Base-by-base conservation (phyloP, 1,140 invertebrate genomes). In the Drosophila lowei region DNA sequence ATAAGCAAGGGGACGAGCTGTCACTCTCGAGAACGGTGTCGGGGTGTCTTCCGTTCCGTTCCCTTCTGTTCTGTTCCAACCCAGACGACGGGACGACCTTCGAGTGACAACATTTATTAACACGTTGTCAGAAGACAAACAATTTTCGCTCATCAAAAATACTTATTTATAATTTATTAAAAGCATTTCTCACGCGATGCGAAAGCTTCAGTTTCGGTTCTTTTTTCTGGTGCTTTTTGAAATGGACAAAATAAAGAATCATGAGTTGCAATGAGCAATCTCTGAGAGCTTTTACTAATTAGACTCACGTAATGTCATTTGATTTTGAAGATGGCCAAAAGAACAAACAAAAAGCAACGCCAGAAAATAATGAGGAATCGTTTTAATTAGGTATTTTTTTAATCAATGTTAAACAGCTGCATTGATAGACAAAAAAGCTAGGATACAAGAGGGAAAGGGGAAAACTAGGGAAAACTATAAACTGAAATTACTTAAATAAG, bases 61-160 rank as follows among this genome's bases (percentile, higher is more conserved):
- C 21, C 21, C n/a, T n/a, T 18, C 18, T 18, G 21, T 47, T 34
- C 18, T 30, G 21, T 55, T 54, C 42, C 50, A 55, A 38, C 44
- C 59, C 44, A 55, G 53, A 58, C 34, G 34, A 38, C 34, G 34
- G 13, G 11, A 38, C 71, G 54, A 59, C 72, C 72, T 74, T 74
- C 60, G 73, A 48, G 25, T 74, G 61, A 34, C 72, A 74, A 54
- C 47, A 66, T 74, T 74, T 72, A 74, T 74, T 74, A 74, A 65
- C 72, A 66, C 23, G 34, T 59, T 66, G 70, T 66, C 70, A 65
- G 65, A 9, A 15, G 46, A 34, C 48, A 55, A 63, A 72, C 59
- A 41, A 71, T 72, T 72, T 44, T 34, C 11, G 30, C 48, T 72
- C 16, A 48, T 25, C 43, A 21, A 30, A 53, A 53, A 34, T 61